phyloP scores from a whole-genome alignment of 30 jellyfish, hydroid and myxozoan species.

The Pseudorhiza aurosa region DNA sequence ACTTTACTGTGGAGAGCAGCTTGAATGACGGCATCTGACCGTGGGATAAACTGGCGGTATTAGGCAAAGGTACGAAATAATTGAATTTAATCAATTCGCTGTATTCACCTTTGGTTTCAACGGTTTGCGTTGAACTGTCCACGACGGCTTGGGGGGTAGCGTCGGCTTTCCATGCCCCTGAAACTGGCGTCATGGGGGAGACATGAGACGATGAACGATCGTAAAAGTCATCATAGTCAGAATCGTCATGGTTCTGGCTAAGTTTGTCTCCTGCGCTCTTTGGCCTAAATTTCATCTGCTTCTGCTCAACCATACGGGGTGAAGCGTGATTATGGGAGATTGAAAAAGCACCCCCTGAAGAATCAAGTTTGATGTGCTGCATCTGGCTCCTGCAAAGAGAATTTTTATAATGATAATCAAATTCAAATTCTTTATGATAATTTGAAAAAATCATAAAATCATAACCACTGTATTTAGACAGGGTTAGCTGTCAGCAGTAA shows the following conservation, averaged over 20 bases:
- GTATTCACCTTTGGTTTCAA: constrained; percentile 60
- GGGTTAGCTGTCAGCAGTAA: too few species aligned
- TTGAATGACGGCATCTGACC: too few species aligned
- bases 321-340: constrained; percentile 18
- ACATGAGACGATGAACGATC: constrained; percentile 60
- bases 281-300: constrained; percentile 40
- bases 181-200: constrained; percentile 70
- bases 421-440: too few species aligned
- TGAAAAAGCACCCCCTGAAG: constrained; percentile 14
- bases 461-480: too few species aligned
- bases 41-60: too few species aligned
- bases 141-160: constrained; percentile 44
- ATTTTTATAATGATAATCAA: too few species aligned
- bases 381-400: constrained; percentile 38
- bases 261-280: constrained; percentile 48
- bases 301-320: too few species aligned
- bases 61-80: too few species aligned
- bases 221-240: constrained; percentile 75
- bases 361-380: constrained; percentile 45
- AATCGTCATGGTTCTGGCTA: constrained; percentile 19
- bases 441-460: too few species aligned
- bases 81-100: too few species aligned
- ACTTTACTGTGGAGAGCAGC: too few species aligned
- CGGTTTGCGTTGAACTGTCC: constrained; percentile 88
- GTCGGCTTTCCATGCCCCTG: constrained; percentile 76